Percentiles rank a stretch among this genome's conserved stretches.
Evolutionary conservation across 1,140 invertebrate genomes (phyloP).

Genomic region (Adelges cooleyi): DNA sequence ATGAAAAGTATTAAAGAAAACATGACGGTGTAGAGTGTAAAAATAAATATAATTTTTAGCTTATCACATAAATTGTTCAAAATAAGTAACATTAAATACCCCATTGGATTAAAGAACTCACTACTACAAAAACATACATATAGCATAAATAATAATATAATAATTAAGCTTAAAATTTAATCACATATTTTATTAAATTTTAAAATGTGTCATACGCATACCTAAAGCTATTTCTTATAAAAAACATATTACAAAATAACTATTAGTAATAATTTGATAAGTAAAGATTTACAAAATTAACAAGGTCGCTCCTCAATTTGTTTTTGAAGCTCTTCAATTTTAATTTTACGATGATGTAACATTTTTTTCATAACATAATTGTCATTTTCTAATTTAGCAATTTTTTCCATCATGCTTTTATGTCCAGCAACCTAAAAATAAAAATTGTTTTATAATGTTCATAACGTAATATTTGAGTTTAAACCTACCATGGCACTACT

Average conservation of each 20-base stretch:
- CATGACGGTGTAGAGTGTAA: too few relatives aligned
- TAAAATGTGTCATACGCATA: background rate
- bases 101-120: background rate
- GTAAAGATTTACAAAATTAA: background rate
- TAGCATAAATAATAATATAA: too few relatives aligned
- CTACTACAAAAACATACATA: too few relatives aligned
- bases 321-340: slow-evolving; percentile 22
- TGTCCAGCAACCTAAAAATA: background rate
- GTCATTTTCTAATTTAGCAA: slow-evolving; percentile 7
- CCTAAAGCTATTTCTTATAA: background rate
- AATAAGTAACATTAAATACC: background rate
- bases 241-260: background rate
- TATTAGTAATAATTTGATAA: background rate
- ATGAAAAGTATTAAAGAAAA: too few relatives aligned
- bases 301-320: background rate
- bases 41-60: background rate
- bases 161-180: too few relatives aligned
- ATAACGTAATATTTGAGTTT: background rate
- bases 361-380: slow-evolving; percentile 13
- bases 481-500: slow-evolving; percentile 7
- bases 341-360: slow-evolving; percentile 11
- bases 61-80: background rate
- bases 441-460: background rate
- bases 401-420: background rate
- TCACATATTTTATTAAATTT: too few relatives aligned